phyloP scores from a whole-genome alignment of 2,113 vertebrate species.

The Ancistrus triradiatus region DNA sequence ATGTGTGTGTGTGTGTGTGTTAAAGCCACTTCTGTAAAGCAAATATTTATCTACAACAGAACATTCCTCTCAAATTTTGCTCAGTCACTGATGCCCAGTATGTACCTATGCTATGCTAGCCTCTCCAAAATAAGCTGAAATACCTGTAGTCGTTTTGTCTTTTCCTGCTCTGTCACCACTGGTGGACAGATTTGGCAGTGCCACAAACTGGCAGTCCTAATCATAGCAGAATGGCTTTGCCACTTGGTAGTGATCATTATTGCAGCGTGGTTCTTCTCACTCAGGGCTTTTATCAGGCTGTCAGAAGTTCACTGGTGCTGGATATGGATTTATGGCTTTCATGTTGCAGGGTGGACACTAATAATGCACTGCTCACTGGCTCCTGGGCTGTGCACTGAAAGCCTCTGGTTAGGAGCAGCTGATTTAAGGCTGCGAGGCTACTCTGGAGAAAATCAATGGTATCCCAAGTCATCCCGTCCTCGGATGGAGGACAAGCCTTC shows the following conservation, averaged over 20 bases:
- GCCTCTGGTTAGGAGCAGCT: slow-evolving; percentile 15
- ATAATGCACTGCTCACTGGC: slow-evolving; percentile 31
- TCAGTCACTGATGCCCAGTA: not conserved
- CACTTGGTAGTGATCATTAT: not conserved
- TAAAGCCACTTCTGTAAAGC: no score
- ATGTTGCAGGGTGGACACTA: slow-evolving; percentile 12
- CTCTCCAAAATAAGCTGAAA: slow-evolving; percentile 4
- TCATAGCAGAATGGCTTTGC: slow-evolving; percentile 19
- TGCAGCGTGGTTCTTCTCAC: slow-evolving; percentile 16
- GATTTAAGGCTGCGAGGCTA: slow-evolving; percentile 52
- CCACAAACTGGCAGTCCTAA: not conserved
- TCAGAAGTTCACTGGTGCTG: slow-evolving; percentile 15
- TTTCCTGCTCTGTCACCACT: not conserved
- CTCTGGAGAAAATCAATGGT: slow-evolving; percentile 51
- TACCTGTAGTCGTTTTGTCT: not conserved
- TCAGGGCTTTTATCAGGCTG: slow-evolving; percentile 28
- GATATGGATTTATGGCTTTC: slow-evolving; percentile 30
- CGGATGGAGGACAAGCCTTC: slow-evolving; percentile 21
- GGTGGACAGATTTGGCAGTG: not conserved
- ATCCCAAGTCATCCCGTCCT: slow-evolving; percentile 52
- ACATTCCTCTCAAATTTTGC: not conserved
- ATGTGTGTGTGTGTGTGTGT: no score
- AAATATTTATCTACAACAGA: no score
- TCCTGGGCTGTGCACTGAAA: slow-evolving; percentile 4
- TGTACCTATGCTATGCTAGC: not conserved